These are phyloP conservation scores for Alitta virens DNA, from an alignment of 2,888 invertebrate genomes.

Conservation along the genomic window DNA sequence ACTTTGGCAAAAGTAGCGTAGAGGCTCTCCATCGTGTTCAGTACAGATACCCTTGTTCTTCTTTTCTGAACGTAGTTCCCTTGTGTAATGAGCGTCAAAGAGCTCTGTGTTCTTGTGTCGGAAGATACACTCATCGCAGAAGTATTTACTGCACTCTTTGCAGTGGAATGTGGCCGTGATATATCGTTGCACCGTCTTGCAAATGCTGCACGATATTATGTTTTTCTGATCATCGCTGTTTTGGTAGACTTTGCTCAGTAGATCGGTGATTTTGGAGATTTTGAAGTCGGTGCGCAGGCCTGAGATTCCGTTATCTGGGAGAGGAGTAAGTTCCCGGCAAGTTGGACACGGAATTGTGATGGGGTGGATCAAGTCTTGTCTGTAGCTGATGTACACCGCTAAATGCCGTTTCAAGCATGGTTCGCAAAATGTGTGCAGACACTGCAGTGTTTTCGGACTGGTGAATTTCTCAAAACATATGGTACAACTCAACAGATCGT, in stretches of 20 bases:
- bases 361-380: neutral
- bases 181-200: conserved; percentile 4
- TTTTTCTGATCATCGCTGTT: neutral
- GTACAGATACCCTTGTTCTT: conserved; percentile 3
- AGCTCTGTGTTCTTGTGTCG: conserved; percentile 13
- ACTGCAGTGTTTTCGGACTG: conserved; percentile 11
- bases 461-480: conserved; percentile 17
- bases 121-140: conserved; percentile 13
- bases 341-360: conserved; percentile 9
- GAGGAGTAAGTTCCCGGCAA: conserved; percentile 3
- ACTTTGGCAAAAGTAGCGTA: conserved; percentile 12
- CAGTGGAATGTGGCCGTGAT: conserved; percentile 6
- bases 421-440: conserved; percentile 15
- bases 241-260: neutral
- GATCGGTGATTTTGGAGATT: conserved; percentile 14
- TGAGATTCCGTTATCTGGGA: conserved; percentile 3
- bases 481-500: conserved; percentile 13
- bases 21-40: conserved; percentile 10
- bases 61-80: conserved; percentile 2
- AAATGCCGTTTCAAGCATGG: conserved; percentile 10
- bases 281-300: conserved; percentile 15
- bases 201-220: neutral
- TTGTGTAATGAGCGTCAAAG: conserved; percentile 6
- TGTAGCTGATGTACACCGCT: conserved; percentile 4
- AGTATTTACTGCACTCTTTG: conserved; percentile 13